Conservation (phyloP, 2,888 invertebrate genomes). For the Drosophila aldrichi region DNA sequence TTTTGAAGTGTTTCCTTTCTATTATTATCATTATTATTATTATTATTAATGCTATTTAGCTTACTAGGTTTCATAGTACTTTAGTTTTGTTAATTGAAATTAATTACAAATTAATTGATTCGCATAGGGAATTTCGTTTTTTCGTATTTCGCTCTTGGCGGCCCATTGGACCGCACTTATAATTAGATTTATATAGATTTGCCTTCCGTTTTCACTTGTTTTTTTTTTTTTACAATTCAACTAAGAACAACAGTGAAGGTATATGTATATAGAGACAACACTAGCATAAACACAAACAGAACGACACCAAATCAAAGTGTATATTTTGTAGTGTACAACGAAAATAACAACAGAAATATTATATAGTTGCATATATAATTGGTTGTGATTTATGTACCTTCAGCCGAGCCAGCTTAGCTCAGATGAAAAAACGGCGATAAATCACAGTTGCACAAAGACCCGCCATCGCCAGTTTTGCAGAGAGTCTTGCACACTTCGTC, state of each 20-base stretch:
- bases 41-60: conserved; percentile 23
- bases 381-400: conserved; percentile 68
- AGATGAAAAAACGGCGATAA: conserved; percentile 87
- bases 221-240: conserved; percentile 63
- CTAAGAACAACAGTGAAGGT: conserved; percentile 67
- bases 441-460: conserved; percentile 92
- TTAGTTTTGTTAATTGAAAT: conserved; percentile 79
- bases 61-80: conserved; percentile 42
- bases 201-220: conserved; percentile 30
- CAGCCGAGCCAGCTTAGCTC: conserved; percentile 24
- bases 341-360: conserved; percentile 55
- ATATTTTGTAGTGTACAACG: conserved; percentile 36
- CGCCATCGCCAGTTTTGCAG: conserved; percentile 90
- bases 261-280: conserved; percentile 60
- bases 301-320: conserved; percentile 51
- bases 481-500: conserved; percentile 88
- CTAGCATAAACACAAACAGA: conserved; percentile 71
- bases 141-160: conserved; percentile 47
- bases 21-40: conserved; percentile 38
- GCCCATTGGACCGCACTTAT: conserved; percentile 31
- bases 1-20: conserved; percentile 32
- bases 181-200: conserved; percentile 42
- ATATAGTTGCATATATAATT: conserved; percentile 54
- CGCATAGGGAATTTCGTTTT: conserved; percentile 84
- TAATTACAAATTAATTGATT: conserved; percentile 86